These are phyloP conservation scores for Rhyacichthys aspro DNA, from an alignment of 2,797 vertebrate species.

Conservation along the genomic window DNA sequence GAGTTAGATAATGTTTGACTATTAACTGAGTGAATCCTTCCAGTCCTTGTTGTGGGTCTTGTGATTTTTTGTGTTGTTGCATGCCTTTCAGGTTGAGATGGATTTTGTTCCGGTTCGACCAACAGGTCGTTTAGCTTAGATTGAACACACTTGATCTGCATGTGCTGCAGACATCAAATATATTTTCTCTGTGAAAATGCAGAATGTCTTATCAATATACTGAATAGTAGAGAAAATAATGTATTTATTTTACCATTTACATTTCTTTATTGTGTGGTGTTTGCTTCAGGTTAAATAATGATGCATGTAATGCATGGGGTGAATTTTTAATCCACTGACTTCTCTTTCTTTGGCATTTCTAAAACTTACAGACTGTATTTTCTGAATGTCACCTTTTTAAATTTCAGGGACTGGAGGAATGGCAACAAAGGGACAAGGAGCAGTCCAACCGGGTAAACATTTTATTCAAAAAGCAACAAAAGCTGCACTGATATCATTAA, in stretches of 20 bases:
- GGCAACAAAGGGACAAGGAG: slow-evolving; percentile 11
- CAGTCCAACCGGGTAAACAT: slow-evolving; percentile 6
- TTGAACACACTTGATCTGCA: too few species aligned
- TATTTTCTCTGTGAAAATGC: background rate
- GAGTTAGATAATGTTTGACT: too few species aligned
- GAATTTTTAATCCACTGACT: slow-evolving; percentile 20
- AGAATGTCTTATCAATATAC: background rate
- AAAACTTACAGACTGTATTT: background rate
- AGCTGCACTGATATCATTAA: background rate
- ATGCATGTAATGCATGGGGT: slow-evolving; percentile 27
- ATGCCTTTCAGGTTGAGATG: too few species aligned
- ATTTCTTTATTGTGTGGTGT: background rate
- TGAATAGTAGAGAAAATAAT: background rate
- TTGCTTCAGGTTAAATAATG: background rate
- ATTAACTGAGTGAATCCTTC: too few species aligned
- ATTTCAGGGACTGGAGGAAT: slow-evolving; percentile 6
- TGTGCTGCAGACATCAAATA: background rate
- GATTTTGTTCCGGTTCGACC: too few species aligned
- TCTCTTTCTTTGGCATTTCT: background rate
- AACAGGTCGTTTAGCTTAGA: too few species aligned
- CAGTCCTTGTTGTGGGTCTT: background rate
- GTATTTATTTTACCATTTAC: background rate
- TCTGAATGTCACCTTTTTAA: background rate
- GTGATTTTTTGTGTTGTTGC: slow-evolving; percentile 7
- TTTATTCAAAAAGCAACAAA: background rate